Evolutionary conservation across 2,797 vertebrate species (phyloP).

Genomic region (Phoebastria nigripes): DNA sequence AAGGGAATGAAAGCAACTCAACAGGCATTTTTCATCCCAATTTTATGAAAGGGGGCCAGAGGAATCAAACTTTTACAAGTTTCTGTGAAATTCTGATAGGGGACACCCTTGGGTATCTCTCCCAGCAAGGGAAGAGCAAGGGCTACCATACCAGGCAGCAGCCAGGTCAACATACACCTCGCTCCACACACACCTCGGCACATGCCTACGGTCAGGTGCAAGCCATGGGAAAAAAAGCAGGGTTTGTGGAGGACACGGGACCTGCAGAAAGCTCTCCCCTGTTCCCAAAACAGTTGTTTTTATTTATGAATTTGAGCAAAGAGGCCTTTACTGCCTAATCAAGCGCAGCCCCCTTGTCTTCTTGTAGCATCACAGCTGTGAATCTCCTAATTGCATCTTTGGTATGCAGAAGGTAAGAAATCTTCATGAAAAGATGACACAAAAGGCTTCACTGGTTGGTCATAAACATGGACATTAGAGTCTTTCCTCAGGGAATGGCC

Average conservation of each 20-base stretch:
- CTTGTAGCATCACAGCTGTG: background rate
- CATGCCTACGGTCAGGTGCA: rapidly evolving
- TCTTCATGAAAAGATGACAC: background rate
- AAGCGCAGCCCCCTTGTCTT: background rate
- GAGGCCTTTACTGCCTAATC: background rate
- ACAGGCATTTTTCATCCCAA: background rate
- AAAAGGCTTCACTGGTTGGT: background rate
- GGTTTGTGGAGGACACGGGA: background rate
- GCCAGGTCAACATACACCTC: background rate
- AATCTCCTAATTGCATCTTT: conserved; percentile 18
- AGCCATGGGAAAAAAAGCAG: background rate
- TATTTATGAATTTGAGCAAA: background rate
- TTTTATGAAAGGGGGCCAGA: background rate
- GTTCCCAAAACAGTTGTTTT: background rate
- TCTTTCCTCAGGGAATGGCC: conserved; percentile 2
- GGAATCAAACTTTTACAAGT: background rate
- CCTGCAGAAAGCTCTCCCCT: background rate
- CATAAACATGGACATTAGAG: background rate
- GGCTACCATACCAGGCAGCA: background rate
- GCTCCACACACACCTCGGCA: rapidly evolving
- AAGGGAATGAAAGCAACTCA: background rate
- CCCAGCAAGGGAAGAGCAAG: background rate
- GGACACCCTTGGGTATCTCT: background rate
- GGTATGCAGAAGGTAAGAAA: background rate
- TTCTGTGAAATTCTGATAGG: background rate